A percentile compares a stretch with the other conserved stretches of the same genome.
Evolutionary conservation across 2,113 vertebrate genomes (phyloP).

Genomic region (Periophthalmus modestus): DNA sequence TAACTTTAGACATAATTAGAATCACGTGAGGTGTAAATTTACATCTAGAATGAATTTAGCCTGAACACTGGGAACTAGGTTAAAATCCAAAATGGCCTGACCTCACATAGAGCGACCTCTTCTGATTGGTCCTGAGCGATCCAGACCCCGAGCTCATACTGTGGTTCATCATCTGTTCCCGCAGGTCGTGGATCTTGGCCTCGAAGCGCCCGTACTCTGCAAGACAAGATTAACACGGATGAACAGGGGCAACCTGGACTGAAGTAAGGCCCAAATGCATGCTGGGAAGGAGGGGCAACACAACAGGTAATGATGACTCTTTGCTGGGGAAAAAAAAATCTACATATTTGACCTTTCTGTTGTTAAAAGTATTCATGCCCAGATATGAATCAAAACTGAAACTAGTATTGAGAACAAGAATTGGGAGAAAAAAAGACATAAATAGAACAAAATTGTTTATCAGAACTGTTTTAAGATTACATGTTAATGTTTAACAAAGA

Average conservation of each 20-base stretch:
- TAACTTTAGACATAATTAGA: background rate
- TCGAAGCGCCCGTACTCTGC: slow-evolving; percentile 96
- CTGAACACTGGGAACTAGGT: slow-evolving; percentile 6
- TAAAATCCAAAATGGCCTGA: slow-evolving; percentile 58
- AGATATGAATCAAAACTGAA: too few relatives aligned
- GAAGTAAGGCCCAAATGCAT: background rate
- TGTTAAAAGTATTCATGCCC: too few relatives aligned
- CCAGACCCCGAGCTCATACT: slow-evolving; percentile 98
- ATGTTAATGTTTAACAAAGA: too few relatives aligned
- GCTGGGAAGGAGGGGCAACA: slow-evolving; percentile 1
- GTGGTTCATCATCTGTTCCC: slow-evolving; percentile 99
- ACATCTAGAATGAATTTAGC: background rate
- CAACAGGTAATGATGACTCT: background rate
- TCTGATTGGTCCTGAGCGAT: slow-evolving; percentile 95
- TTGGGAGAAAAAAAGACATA: too few relatives aligned
- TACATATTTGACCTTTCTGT: too few relatives aligned
- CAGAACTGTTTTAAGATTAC: too few relatives aligned
- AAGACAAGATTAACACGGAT: slow-evolving; percentile 51
- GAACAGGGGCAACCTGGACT: slow-evolving; percentile 11
- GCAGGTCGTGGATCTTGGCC: slow-evolving; percentile 98
- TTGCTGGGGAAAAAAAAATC: background rate
- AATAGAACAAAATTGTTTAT: too few relatives aligned
- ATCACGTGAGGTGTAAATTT: background rate
- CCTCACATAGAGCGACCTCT: slow-evolving; percentile 97
- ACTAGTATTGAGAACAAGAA: too few relatives aligned